Base-by-base conservation (phyloP, 2,888 invertebrate species). In the Melieria crassipennis region DNA sequence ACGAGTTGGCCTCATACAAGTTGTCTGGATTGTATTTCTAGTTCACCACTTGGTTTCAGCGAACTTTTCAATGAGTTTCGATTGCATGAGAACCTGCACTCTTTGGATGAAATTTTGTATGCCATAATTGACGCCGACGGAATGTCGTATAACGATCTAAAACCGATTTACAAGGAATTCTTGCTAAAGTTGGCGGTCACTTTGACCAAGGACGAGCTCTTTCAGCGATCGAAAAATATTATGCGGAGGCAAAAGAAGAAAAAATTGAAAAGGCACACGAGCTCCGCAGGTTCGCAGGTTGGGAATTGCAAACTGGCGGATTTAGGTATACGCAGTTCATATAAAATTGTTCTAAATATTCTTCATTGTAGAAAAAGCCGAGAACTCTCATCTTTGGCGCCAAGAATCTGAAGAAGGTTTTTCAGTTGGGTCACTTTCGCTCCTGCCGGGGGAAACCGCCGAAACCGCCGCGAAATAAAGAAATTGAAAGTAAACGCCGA, bases 61-160 rank as follows among this genome's bases (percentile, higher is more conserved):
- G 95, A 95, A 88, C 89, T 95, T 79, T 95, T 95, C 86, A 93
- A 94, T 85, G 95, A 95, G 88, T 93, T 95, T 82, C 91, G 94
- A 79, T 91, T 94, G 81, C 94, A 95, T 87, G 95, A 95, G 88
- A 95, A 95, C 81, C 89, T 95, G 66, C 93, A 94, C 83, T 95
- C 94, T 70, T 91, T 95, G 87, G 95, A 96, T 83, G 95, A 95
- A 81, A 95, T 95, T 79, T 89, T 96, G 65, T 93, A 92, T 81
- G 93, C 94, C 82, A 96, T 96, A 83, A 94, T 96, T 79, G 94
- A 95, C 86, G 92, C 95, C 50, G 94, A 96, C 85, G 96, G 96
- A 73, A 96, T 96, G 95, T 95, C 95, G 69, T 96, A 95, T 86
- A 96, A 96, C 87, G 95, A 96, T 82, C 89, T 96, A 73, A 95